Base-by-base conservation (phyloP, 2,113 vertebrate genomes). In the Psilopsiagon aurifrons region DNA sequence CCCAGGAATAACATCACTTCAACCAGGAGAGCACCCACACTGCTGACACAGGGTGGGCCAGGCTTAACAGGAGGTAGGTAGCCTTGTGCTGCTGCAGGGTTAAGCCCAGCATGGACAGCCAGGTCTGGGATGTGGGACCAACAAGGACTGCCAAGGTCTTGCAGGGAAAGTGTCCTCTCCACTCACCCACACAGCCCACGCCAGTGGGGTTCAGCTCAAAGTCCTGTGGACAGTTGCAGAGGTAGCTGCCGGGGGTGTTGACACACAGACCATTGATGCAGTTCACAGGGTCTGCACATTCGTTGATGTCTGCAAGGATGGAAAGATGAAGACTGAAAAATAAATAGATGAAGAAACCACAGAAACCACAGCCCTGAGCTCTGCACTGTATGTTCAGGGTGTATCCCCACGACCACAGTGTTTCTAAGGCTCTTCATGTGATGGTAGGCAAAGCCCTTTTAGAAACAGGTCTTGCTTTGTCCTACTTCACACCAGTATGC, bases 131-230 rank as follows among this genome's bases (percentile, higher is more conserved):
- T 1, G 5, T 29, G 17, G 67, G n/a, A 68, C 10, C 46, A 20
- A 14, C 31, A 25, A 5, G 52, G 66, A 51, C 3, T 27, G 47
- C 5, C 37, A 6, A 83, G 78, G 31, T 28, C 23, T 10, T 17
- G 20, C 67, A 7, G 10, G 79, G 63, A 23, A 17, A 43, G 6
- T 35, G 8, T 25, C 39, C 17, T 78, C 35, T 37, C 33, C n/a
- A 97, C 99, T 98, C 94, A 99, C 99, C 99, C 67, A 99, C 99
- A 1, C 99, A 99, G 95, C 99, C 99, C 88, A 99, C 99, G 13
- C 99, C 97, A 0, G 98, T 99, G 90, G 99, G 99, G 96, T 99
- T 99, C 85, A 99, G 98, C 97, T 99, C 98, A 13, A 99, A 99
- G 95, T 99, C 99, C 49, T 98, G 97, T 0, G 99, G 99, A 33